Evolutionary conservation across 1,140 invertebrate genomes (phyloP), one percentile per base, ranked within the genome.

Genomic region (Penaeus vannamei): DNA sequence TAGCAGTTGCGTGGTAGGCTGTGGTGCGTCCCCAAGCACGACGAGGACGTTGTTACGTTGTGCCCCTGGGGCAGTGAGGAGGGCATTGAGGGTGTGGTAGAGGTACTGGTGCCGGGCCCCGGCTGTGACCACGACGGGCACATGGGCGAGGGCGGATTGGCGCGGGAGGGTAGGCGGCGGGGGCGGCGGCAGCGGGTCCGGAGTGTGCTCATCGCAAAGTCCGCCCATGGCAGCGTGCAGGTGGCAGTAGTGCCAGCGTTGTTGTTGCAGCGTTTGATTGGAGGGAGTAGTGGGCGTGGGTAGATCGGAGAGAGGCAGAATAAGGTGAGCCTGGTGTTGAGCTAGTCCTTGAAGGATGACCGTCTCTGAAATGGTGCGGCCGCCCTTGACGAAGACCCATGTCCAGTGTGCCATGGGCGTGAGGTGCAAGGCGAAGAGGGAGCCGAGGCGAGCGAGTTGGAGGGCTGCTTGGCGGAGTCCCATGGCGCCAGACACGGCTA

Each of bases 301-400:
- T 26, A 85, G 42, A 66, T n/a, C 53, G 59, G 14, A 69, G 62
- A 53, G 53, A 10, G 53, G 53, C 53, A 85, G 69, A 53, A 76
- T 23, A 53, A 81, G 59, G 61, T 86, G 79, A 46, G 86, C 79
- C 32, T 83, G 66, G 29, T 82, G 84, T 61, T 62, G 32, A 61
- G 76, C 80, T 36, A 62, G 5, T 85, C 72, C 85, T 77, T 62
- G 64, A 22, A 89, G 53, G 29, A 90, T 81, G 0, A 53, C 84
- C 5, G 88, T 85, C 83, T 91, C 91, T 22, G 79, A 81, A 32
- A 91, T 85, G 10, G 91, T 91, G 5, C 91, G 89, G 19, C 91
- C 91, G 29, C 91, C 91, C 72, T 90, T 91, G 83, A 91, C 42
- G 76, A 91, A 91, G 26, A 89, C 85, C 91, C 91, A 91, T 10